Base-by-base conservation (phyloP, 2,113 vertebrate species). In the Ibidorhyncha struthersii region DNA sequence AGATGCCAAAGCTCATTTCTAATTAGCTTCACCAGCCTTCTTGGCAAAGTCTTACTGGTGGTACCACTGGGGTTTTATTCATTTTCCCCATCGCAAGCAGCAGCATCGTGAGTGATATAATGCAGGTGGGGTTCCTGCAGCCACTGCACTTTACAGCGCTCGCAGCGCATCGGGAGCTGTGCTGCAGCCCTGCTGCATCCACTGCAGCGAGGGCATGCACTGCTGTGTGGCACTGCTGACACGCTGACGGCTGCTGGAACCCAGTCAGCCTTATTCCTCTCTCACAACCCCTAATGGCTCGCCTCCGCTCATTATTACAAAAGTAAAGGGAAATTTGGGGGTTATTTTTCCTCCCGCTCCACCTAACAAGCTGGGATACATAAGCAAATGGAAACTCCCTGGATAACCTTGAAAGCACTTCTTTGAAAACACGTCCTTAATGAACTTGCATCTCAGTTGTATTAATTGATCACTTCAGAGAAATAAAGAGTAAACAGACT, bases 401-500 rank as follows among this genome's bases (percentile, higher is more conserved):
- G 45, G 34, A 81, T 56, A 94, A 90, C 50, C 74, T 50, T 89
- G 62, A 91, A 69, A 95, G 56, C 32, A 38, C 29, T 69, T 83
- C 27, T 70, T 82, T 69, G 73, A 89, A 90, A 94, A 82, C 32
- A 87, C 86, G 66, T 55, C 70, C 66, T 83, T 96, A 80, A 93
- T 81, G 74, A 95, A 90, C 67, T 78, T 77, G 38, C 14, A 61
- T 55, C 89, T 90, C 38, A 22, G 70, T 25, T 77, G 58, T 81
- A 85, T 90, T 91, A 91, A 97, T 66, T 83, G 91, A 96, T 96
- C 74, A 66, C 40, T 95, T 95, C 62, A 76, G 50, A 91, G 84
- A 79, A 96, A 94, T 63, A 90, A 84, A 69, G 61, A 87, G 53
- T 62, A 47, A 95, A 59, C 34, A 91, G 78, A 50, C 76, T 95